These are phyloP conservation scores for Poeciliopsis retropinna DNA, from an alignment of 2,113 vertebrate species.

Conservation along the genomic window DNA sequence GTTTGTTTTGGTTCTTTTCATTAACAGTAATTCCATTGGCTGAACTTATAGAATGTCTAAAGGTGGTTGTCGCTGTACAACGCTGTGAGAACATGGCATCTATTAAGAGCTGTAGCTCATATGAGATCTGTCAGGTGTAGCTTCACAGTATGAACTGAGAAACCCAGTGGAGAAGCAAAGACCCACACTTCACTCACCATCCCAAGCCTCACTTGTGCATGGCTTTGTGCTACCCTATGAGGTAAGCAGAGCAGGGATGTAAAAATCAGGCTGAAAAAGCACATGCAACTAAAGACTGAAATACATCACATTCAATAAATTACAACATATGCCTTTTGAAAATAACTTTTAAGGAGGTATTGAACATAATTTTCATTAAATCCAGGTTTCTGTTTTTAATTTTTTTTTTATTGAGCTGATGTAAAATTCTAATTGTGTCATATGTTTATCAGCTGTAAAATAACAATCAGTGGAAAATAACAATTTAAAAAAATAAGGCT, in stretches of 20 bases:
- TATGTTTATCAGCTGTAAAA: no score
- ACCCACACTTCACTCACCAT: conserved; percentile 84
- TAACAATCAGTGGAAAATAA: no score
- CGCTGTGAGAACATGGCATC: not conserved
- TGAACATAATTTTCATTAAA: no score
- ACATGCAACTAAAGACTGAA: no score
- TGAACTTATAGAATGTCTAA: not conserved
- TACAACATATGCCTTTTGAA: no score
- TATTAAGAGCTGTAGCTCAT: not conserved
- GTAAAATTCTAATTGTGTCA: no score
- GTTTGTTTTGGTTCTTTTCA: not conserved
- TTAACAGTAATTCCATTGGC: not conserved
- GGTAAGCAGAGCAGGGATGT: conserved; percentile 23
- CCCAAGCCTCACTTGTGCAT: conserved; percentile 94
- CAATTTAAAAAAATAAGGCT: no score
- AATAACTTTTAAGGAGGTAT: no score
- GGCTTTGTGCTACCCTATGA: conserved; percentile 86
- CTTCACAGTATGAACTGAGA: not conserved
- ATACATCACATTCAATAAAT: no score
- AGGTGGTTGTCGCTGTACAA: not conserved
- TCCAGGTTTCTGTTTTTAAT: no score
- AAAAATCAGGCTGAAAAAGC: no score
- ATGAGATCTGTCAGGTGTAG: not conserved
- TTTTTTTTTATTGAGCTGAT: no score
- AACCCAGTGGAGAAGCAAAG: not conserved